phyloP scores from a whole-genome alignment of 2,797 vertebrate genomes.

The Pseudochromis fuscus region DNA sequence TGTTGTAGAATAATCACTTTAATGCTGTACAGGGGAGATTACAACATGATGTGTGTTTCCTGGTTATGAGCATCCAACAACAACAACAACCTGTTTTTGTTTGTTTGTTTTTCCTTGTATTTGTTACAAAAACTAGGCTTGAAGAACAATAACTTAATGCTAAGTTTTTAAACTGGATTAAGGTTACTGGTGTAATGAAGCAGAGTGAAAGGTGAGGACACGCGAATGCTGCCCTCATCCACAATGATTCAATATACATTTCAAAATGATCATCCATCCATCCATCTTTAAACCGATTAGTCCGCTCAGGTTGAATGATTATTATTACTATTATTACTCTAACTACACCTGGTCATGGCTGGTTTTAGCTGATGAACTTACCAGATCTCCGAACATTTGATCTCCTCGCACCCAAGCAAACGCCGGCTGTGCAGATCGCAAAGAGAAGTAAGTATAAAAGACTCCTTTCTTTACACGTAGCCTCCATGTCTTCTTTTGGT shows the following conservation, averaged over 20 bases:
- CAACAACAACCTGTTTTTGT: background rate
- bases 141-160: background rate
- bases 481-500: constrained; percentile 82
- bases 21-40: background rate
- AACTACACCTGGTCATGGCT: background rate
- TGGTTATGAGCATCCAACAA: background rate
- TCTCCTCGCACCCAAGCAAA: constrained; percentile 74
- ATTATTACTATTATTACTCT: background rate
- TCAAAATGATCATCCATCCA: background rate
- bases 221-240: background rate
- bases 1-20: background rate
- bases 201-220: background rate
- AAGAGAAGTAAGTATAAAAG: constrained; percentile 74
- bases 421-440: constrained; percentile 62
- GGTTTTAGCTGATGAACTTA: constrained; percentile 64
- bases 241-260: background rate
- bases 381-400: constrained; percentile 80
- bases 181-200: background rate
- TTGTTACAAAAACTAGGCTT: background rate
- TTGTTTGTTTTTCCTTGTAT: no score
- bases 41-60: background rate
- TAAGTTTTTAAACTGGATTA: background rate
- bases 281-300: no score
- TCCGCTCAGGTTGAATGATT: no score
- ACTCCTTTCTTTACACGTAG: constrained; percentile 64